These are phyloP conservation scores for Pteronura brasiliensis DNA, from an alignment of 2,113 vertebrate species.

Conservation along the genomic window DNA sequence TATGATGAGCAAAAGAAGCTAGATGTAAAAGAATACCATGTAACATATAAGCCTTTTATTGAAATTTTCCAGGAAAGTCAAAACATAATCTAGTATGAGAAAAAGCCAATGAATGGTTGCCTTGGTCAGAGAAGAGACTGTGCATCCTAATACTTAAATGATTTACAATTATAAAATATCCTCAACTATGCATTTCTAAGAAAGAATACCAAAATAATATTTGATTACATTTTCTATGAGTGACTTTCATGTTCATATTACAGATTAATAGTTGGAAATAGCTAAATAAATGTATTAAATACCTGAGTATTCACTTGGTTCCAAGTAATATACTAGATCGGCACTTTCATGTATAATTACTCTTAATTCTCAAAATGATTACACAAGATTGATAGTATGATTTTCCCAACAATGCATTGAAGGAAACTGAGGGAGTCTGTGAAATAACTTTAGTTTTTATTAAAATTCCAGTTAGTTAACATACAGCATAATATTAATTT, in stretches of 20 bases:
- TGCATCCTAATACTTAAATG: neutral
- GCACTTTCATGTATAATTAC: neutral
- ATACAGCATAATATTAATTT: neutral
- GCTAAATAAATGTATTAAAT: neutral
- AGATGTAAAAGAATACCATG: neutral
- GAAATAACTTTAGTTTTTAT: neutral
- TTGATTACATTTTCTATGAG: neutral
- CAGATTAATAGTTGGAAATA: neutral
- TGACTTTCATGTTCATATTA: neutral
- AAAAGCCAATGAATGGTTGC: neutral
- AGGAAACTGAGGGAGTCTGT: neutral
- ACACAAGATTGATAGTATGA: neutral
- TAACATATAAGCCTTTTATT: neutral
- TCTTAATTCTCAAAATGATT: neutral
- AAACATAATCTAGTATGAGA: neutral
- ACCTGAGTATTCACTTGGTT: neutral
- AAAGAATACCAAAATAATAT: neutral
- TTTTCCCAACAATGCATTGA: neutral
- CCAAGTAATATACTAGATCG: neutral
- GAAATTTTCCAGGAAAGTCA: neutral
- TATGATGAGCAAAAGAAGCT: neutral
- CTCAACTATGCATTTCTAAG: neutral
- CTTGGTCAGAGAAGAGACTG: neutral
- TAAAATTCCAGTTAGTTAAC: neutral
- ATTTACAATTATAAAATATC: slow-evolving; percentile 10